Base-by-base conservation (phyloP, 2,888 invertebrate genomes). In the Agapostemon virescens region DNA sequence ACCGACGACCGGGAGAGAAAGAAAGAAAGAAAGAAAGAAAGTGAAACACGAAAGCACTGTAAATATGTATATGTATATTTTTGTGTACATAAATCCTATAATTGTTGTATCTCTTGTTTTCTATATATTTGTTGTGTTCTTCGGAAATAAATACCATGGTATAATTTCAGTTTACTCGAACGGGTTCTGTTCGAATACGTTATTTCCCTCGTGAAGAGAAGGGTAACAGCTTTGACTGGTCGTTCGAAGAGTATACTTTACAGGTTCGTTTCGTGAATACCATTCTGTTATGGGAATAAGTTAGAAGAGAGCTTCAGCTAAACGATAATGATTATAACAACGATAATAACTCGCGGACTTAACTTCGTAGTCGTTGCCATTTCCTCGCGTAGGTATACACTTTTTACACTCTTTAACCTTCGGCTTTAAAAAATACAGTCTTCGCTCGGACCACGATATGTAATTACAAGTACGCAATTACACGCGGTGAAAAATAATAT, bases 381-480 rank as follows among this genome's bases (percentile, higher is more conserved):
- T 52, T 58, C 3, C 23, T 45, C 20, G 7, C 15, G 23, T 33
- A 4, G 5, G 5, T n/a, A 5, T 52, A 30, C 15, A 0, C n/a
- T 63, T 40, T 76, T 20, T 85, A 85, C 79, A 85, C 55, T 36
- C 30, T 55, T 68, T 30, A 30, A 45, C 63, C 68, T 20, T 55
- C 75, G 77, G 69, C 71, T 75, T 58, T 64, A 84, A 55, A 76
- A 80, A 79, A 72, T 84, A 82, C 81, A 87, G 76, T 75, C 73
- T 84, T 85, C 23, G 30, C 26, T 69, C 67, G 68, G 70, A 70
- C 2, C 58, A 11, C 33, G 42, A 55, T 58, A 52, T n/a, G n/a
- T 69, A 72, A 78, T 69, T 79, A 77, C 70, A 70, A 13, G 61
- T 17, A n/a, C 68, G 72, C 63, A 77, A 69, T 55, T 63, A 69